A percentile compares a stretch with the other conserved stretches of the same genome.
These are phyloP conservation scores for Drosophila koepferae DNA, from an alignment of 2,888 invertebrate species.

Conservation along the genomic window DNA sequence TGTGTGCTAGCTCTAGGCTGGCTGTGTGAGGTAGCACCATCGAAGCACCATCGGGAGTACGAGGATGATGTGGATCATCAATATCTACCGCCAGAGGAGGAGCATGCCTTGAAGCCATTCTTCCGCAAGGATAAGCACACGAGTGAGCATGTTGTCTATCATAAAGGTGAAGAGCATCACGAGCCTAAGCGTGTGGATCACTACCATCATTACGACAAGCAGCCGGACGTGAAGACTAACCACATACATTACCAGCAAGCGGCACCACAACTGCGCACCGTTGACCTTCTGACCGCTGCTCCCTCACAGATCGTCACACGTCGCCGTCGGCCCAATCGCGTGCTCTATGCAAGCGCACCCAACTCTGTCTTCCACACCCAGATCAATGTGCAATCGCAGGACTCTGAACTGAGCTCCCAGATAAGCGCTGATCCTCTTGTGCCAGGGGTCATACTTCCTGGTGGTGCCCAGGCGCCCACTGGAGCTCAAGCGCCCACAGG, in stretches of 20 bases:
- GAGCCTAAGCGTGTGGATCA: conserved; percentile 72
- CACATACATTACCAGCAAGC: conserved; percentile 66
- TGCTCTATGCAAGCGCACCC: conserved; percentile 73
- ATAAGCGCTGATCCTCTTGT: conserved; percentile 29
- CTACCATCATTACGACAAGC: conserved; percentile 70
- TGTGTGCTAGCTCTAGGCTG: conserved; percentile 44
- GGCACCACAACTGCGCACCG: conserved; percentile 45
- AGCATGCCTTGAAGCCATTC: conserved; percentile 39
- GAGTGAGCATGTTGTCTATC: conserved; percentile 61
- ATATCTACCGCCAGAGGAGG: conserved; percentile 57
- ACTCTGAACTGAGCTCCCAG: conserved; percentile 63
- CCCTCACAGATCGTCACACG: conserved; percentile 41
- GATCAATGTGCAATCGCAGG: conserved; percentile 79
- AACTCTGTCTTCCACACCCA: conserved; percentile 78
- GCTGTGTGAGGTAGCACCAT: conserved; percentile 57
- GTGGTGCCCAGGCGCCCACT: conserved; percentile 21
- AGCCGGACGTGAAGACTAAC: conserved; percentile 58
- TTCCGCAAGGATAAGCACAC: conserved; percentile 64
- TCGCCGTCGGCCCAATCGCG: conserved; percentile 56
- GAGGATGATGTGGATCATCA: conserved; percentile 55
- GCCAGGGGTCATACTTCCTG: conserved; percentile 8
- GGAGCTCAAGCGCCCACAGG: conserved; percentile 10
- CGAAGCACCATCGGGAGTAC: conserved; percentile 49
- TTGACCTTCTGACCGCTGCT: conserved; percentile 42
- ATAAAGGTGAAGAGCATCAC: conserved; percentile 58